These are phyloP conservation scores for Vanessa tameamea DNA, from an alignment of 1,140 invertebrate genomes.

Conservation along the genomic window DNA sequence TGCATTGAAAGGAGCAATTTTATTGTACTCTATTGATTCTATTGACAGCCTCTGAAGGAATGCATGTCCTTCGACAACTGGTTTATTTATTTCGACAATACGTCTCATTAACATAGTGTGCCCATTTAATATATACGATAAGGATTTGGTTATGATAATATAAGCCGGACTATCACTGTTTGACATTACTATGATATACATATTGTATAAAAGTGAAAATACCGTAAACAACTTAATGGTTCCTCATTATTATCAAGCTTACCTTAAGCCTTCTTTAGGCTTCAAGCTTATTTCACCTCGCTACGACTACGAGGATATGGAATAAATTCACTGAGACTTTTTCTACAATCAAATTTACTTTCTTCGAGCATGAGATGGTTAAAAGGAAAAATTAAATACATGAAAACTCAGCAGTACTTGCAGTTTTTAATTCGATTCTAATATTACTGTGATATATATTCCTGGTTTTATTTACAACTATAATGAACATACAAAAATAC, in stretches of 20 bases:
- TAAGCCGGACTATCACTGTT: background rate
- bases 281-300: no score
- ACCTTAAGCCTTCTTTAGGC: no score
- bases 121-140: slow-evolving; percentile 8
- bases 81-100: slow-evolving; percentile 58
- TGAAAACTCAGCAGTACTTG: no score
- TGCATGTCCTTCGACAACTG: slow-evolving; percentile 52
- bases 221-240: no score
- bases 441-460: no score
- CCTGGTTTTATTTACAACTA: background rate
- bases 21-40: slow-evolving; percentile 76
- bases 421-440: no score
- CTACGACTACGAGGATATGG: no score
- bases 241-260: no score
- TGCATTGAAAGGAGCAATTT: slow-evolving; percentile 75
- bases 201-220: background rate
- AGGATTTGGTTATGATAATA: background rate
- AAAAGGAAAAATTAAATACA: no score
- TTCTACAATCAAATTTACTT: no score
- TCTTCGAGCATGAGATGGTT: no score
- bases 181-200: background rate
- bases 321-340: no score
- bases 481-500: background rate
- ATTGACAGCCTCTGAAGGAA: slow-evolving; percentile 61
- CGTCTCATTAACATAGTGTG: slow-evolving; percentile 55